A percentile compares a stretch with the other conserved stretches of the same genome.
phyloP scores from a whole-genome alignment of 2,888 invertebrate genomes.

The Notodonta ziczac region DNA sequence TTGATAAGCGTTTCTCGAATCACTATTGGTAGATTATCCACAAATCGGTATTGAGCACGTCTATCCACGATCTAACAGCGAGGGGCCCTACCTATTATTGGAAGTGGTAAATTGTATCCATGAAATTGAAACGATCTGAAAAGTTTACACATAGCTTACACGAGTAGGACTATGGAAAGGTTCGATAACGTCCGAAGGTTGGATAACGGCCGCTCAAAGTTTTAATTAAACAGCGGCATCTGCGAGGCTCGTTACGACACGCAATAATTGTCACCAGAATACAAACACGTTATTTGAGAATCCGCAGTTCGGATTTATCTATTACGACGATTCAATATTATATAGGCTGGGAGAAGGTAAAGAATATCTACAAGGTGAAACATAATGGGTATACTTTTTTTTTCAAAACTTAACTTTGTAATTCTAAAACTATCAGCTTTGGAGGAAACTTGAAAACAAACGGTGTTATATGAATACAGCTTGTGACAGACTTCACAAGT shows the following conservation, averaged over 20 bases:
- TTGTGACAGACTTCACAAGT: too few species aligned
- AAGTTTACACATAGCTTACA: constrained; percentile 63
- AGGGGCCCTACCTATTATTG: constrained; percentile 41
- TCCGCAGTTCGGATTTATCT: constrained; percentile 33
- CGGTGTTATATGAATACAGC: too few species aligned
- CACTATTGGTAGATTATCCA: too few species aligned
- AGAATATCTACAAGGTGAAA: too few species aligned
- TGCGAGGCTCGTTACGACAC: constrained; percentile 65
- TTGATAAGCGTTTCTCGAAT: too few species aligned
- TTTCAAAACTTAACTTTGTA: too few species aligned
- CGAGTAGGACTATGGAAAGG: constrained; percentile 49
- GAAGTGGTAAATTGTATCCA: constrained; percentile 51
- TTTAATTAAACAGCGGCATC: constrained; percentile 82
- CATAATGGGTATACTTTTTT: too few species aligned
- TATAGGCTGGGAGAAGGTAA: not conserved
- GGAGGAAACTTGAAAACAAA: too few species aligned
- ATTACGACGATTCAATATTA: not conserved
- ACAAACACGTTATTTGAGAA: constrained; percentile 55
- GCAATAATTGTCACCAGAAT: constrained; percentile 69
- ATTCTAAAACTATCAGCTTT: too few species aligned
- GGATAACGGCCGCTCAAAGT: constrained; percentile 72
- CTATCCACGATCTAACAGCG: constrained; percentile 8
- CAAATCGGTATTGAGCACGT: not conserved
- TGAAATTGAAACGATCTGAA: constrained; percentile 48
- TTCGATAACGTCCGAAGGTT: constrained; percentile 72